phyloP scores from a whole-genome alignment of 2,113 vertebrate genomes.

The Micronycteris hirsuta region DNA sequence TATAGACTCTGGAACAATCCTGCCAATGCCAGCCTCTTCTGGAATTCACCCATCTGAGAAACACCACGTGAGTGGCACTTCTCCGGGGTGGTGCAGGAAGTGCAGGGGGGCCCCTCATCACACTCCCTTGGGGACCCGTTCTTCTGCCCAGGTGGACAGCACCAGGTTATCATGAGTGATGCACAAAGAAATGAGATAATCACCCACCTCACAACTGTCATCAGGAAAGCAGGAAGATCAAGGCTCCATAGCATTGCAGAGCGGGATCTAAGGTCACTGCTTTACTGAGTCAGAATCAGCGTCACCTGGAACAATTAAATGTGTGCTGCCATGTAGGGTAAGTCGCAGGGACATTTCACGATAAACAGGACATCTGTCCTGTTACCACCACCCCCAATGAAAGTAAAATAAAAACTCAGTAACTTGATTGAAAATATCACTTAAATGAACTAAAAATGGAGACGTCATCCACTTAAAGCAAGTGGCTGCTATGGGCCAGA shows the following conservation, averaged over 20 bases:
- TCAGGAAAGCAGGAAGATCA: slow-evolving; percentile 65
- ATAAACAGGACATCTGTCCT: slow-evolving; percentile 66
- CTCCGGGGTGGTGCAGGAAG: slow-evolving; percentile 41
- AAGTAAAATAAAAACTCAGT: slow-evolving; percentile 12
- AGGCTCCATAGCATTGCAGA: slow-evolving; percentile 29
- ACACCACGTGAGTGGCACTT: slow-evolving; percentile 58
- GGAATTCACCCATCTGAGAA: slow-evolving; percentile 48
- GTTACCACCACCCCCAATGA: neutral
- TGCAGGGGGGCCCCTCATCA: slow-evolving; percentile 26
- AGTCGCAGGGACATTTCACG: slow-evolving; percentile 71
- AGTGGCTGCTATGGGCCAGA: neutral
- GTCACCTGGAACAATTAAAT: slow-evolving; percentile 75
- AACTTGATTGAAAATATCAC: neutral
- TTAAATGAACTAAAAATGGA: neutral
- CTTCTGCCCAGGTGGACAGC: slow-evolving; percentile 62
- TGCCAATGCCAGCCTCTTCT: slow-evolving; percentile 23
- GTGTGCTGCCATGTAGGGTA: slow-evolving; percentile 68
- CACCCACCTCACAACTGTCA: slow-evolving; percentile 63
- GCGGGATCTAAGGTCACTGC: slow-evolving; percentile 66
- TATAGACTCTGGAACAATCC: neutral
- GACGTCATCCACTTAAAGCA: neutral
- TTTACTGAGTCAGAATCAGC: slow-evolving; percentile 75
- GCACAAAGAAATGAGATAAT: slow-evolving; percentile 74
- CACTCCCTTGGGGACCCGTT: slow-evolving; percentile 54
- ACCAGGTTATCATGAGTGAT: slow-evolving; percentile 75